Conservation (phyloP, 2,113 vertebrate genomes). For the Tapirus terrestris region DNA sequence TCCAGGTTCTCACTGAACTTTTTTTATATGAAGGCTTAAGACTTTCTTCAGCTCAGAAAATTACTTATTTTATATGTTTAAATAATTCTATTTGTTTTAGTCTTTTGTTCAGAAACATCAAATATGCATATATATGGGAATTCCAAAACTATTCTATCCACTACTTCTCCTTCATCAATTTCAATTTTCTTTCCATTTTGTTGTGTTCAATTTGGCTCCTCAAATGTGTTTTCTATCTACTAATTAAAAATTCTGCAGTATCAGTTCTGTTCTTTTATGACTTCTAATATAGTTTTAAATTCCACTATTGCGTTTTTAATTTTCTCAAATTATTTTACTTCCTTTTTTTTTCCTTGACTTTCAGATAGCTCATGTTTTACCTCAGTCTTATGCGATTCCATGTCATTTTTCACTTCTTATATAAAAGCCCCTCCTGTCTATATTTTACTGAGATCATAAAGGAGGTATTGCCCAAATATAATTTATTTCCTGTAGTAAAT, state of each 20-base stretch:
- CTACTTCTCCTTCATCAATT: background rate
- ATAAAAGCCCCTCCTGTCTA: background rate
- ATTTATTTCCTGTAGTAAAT: slow-evolving; percentile 50
- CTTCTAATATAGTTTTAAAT: background rate
- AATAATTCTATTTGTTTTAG: background rate
- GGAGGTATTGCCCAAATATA: background rate
- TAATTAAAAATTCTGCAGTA: background rate
- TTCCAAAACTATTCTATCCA: accelerated
- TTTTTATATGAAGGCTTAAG: background rate
- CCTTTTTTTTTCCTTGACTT: background rate
- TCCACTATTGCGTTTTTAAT: background rate
- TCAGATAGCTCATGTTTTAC: background rate
- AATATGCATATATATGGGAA: background rate
- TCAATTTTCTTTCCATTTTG: background rate
- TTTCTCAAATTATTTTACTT: slow-evolving; percentile 8
- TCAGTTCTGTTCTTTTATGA: background rate
- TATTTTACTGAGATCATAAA: slow-evolving; percentile 53
- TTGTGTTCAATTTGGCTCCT: background rate
- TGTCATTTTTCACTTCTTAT: background rate
- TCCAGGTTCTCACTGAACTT: background rate
- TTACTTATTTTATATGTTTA: background rate
- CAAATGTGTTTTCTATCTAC: background rate
- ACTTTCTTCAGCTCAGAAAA: background rate
- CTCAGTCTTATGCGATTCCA: accelerated
- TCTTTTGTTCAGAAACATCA: background rate